Percentiles rank a stretch among this genome's conserved stretches.
phyloP scores from a whole-genome alignment of 2,797 vertebrate species.

The Oreortyx pictus region DNA sequence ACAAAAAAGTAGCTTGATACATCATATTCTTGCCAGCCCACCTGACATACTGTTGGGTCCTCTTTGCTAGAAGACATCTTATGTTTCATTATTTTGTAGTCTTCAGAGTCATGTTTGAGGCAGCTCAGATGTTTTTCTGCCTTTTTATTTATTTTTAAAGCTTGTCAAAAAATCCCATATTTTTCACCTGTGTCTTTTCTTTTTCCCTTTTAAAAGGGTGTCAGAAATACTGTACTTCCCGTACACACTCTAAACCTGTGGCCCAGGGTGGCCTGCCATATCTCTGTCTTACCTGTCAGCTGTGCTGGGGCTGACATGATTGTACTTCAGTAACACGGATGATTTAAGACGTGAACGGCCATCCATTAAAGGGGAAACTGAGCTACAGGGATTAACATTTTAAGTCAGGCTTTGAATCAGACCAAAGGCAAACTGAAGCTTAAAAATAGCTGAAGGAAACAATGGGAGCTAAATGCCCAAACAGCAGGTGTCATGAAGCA shows the following conservation, averaged over 20 bases:
- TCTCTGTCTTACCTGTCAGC: slow-evolving; percentile 43
- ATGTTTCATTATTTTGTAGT: slow-evolving; percentile 22
- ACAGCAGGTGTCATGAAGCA: not conserved
- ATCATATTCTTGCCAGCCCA: not conserved
- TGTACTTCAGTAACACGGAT: not conserved
- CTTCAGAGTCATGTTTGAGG: not conserved
- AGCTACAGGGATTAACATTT: slow-evolving; percentile 15
- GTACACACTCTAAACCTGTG: not conserved
- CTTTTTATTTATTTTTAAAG: slow-evolving; percentile 63
- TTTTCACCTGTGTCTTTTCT: slow-evolving; percentile 28
- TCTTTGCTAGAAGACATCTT: slow-evolving; percentile 17
- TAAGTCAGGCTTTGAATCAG: slow-evolving; percentile 7
- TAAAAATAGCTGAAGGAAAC: slow-evolving; percentile 17
- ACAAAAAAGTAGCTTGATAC: not conserved
- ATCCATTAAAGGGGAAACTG: slow-evolving; percentile 11
- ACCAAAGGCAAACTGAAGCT: not conserved
- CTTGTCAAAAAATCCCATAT: slow-evolving; percentile 33
- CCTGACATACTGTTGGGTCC: not conserved
- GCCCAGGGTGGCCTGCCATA: slow-evolving; percentile 38
- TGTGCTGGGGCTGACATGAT: slow-evolving; percentile 27
- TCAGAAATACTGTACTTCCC: slow-evolving; percentile 38
- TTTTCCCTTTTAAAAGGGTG: slow-evolving; percentile 14
- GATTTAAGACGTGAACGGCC: slow-evolving; percentile 36
- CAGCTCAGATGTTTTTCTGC: slow-evolving; percentile 32
- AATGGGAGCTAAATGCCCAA: not conserved